Conservation (phyloP, 2,113 vertebrate species). For the Actenoides hombroni region DNA sequence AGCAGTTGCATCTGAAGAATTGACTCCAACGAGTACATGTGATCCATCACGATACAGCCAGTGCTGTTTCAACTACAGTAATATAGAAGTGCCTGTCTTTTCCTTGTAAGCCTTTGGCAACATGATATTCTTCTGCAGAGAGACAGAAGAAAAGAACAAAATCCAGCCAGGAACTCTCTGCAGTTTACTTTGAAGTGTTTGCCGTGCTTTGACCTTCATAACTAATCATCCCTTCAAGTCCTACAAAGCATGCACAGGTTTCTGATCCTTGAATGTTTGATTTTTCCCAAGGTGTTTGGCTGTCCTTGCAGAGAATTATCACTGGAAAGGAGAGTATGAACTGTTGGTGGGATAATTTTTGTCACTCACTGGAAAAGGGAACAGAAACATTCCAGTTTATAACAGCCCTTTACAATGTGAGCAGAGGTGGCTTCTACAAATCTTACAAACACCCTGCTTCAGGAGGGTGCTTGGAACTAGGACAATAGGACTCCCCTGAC, state of each 20-base stretch:
- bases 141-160: not conserved
- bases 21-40: not conserved
- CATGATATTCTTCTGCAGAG: not conserved
- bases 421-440: not conserved
- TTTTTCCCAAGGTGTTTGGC: conserved; percentile 15
- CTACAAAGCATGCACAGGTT: not conserved
- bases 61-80: not conserved
- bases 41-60: conserved; percentile 23
- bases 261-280: not conserved
- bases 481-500: not conserved
- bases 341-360: not conserved
- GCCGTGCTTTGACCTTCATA: conserved; percentile 26
- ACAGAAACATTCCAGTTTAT: not conserved
- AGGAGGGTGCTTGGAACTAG: not conserved
- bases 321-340: not conserved
- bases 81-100: not conserved
- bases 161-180: not conserved
- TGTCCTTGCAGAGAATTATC: conserved; percentile 6
- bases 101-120: conserved; percentile 4
- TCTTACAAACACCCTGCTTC: not conserved
- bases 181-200: conserved; percentile 15
- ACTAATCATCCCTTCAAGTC: not conserved
- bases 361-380: not conserved
- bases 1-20: conserved; percentile 21
- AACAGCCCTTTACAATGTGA: not conserved